Conservation (phyloP, 2,113 vertebrate genomes). For the Caracal caracal region DNA sequence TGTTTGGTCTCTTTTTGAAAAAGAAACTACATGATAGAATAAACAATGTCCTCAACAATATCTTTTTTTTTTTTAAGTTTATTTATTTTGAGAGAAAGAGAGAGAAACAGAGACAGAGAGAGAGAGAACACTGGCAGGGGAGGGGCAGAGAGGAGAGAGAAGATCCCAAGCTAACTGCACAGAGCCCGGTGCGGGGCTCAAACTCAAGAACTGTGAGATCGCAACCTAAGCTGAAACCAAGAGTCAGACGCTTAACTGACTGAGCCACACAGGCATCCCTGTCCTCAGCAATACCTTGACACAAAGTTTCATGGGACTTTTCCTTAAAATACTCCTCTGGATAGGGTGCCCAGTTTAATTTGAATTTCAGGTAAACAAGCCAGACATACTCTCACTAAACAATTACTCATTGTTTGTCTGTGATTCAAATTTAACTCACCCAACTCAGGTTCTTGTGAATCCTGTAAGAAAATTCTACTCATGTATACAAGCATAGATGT, state of each 20-base stretch:
- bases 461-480: neutral
- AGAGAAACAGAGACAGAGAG: no score
- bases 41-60: neutral
- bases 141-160: no score
- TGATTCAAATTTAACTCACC: neutral
- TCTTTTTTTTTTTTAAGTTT: no score
- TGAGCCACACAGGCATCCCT: no score
- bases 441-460: neutral
- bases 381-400: neutral
- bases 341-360: neutral
- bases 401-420: neutral
- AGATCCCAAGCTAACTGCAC: no score
- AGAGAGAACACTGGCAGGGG: no score
- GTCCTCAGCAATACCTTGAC: neutral
- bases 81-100: no score
- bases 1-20: neutral
- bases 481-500: neutral
- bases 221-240: no score
- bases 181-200: no score
- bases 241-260: no score
- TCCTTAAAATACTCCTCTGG: neutral
- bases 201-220: no score
- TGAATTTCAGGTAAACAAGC: neutral
- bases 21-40: neutral
- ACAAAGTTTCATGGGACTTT: neutral